phyloP scores from a whole-genome alignment of 1,140 invertebrate genomes.

The Papilio polyxenes region DNA sequence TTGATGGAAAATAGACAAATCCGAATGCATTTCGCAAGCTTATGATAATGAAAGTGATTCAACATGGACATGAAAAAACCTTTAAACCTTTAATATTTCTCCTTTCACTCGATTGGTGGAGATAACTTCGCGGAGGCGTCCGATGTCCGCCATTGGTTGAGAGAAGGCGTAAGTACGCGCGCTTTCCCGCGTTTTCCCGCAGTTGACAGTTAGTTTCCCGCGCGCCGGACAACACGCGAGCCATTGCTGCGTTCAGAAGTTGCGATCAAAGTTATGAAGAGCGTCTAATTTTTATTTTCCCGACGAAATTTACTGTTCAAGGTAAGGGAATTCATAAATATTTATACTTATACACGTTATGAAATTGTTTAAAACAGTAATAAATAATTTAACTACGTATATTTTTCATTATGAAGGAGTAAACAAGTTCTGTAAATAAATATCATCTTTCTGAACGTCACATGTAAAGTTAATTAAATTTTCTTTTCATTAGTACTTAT shows the following conservation, averaged over 20 bases:
- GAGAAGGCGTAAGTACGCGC: slow-evolving; percentile 63
- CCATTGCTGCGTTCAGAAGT: slow-evolving; percentile 49
- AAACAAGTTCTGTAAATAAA: too few relatives aligned
- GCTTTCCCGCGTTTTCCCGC: slow-evolving; percentile 74
- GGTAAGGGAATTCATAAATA: slow-evolving; percentile 39
- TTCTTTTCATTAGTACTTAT: too few relatives aligned
- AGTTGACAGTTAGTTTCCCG: slow-evolving; percentile 67
- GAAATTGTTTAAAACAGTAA: not conserved
- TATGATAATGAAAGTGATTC: slow-evolving; percentile 48
- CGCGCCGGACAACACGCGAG: slow-evolving; percentile 48
- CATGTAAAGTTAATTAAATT: too few relatives aligned
- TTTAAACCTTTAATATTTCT: slow-evolving; percentile 68
- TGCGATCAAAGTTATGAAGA: slow-evolving; percentile 65
- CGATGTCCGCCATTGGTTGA: slow-evolving; percentile 59
- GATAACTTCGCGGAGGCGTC: slow-evolving; percentile 56
- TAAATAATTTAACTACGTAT: too few relatives aligned
- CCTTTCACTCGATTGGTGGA: slow-evolving; percentile 64
- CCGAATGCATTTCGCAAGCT: slow-evolving; percentile 10
- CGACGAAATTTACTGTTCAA: slow-evolving; percentile 2
- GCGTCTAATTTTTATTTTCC: slow-evolving; percentile 40
- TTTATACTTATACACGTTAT: not conserved
- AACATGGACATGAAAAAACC: slow-evolving; percentile 64
- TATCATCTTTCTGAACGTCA: too few relatives aligned
- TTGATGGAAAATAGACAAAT: not conserved
- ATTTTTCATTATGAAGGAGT: too few relatives aligned